phyloP scores from a whole-genome alignment of 2,797 vertebrate species.

The Acestrorhynchus altus region DNA sequence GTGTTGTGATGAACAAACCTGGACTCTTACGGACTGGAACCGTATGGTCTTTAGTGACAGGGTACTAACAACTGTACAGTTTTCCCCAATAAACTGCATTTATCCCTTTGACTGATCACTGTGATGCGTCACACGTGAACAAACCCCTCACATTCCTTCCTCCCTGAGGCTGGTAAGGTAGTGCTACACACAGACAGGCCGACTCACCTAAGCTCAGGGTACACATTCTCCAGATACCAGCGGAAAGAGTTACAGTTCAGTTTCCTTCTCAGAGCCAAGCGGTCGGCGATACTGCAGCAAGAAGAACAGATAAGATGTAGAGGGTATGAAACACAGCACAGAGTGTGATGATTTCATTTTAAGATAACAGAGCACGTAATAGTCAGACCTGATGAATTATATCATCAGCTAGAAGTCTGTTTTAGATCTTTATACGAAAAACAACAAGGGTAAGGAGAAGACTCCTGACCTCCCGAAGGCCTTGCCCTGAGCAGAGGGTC shows the following conservation, averaged over 20 bases:
- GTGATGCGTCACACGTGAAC: neutral
- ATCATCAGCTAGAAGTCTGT: neutral
- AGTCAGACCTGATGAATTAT: neutral
- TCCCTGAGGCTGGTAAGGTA: neutral
- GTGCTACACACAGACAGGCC: neutral
- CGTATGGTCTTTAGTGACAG: too few species aligned
- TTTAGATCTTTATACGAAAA: neutral
- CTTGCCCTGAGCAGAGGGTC: constrained; percentile 94
- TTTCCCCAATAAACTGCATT: neutral
- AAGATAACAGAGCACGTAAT: neutral
- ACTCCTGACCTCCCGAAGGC: constrained; percentile 89
- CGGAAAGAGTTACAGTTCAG: constrained; percentile 96
- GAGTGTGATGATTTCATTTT: neutral
- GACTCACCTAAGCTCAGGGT: constrained; percentile 94
- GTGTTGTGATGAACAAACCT: too few species aligned
- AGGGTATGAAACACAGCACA: neutral
- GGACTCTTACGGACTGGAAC: too few species aligned
- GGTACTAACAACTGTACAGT: too few species aligned
- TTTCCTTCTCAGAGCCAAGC: constrained; percentile 87
- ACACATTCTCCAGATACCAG: constrained; percentile 98
- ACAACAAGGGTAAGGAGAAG: neutral
- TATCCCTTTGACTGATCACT: neutral
- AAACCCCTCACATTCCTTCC: neutral
- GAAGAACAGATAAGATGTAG: constrained; percentile 14
- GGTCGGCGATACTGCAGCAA: constrained; percentile 83